Conservation (phyloP, 2,888 invertebrate genomes). For the Hydriomena furcata region DNA sequence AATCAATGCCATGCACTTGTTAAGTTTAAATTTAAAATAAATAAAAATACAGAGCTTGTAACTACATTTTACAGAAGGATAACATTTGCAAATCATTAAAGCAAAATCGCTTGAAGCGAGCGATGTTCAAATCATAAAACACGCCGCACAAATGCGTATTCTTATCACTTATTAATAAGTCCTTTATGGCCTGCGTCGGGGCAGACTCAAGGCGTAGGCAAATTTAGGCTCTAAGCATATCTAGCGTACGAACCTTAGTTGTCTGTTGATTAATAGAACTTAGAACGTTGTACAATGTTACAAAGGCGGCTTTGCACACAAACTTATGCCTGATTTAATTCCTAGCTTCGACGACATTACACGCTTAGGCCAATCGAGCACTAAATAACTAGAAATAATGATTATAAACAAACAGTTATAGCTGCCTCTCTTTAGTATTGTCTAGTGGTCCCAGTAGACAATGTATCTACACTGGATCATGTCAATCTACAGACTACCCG, state of each 20-base stretch:
- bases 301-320: conserved; percentile 4
- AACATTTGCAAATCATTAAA: conserved; percentile 3
- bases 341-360: neutral
- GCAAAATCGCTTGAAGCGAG: conserved; percentile 15
- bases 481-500: too few relatives aligned
- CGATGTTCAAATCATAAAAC: neutral
- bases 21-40: too few relatives aligned
- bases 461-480: too few relatives aligned
- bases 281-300: neutral
- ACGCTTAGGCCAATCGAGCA: neutral
- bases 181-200: conserved; percentile 3
- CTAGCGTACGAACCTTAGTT: conserved; percentile 1
- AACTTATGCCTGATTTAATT: neutral
- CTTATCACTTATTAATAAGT: conserved; percentile 7
- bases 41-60: conserved; percentile 5
- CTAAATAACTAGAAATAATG: neutral
- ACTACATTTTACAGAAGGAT: neutral
- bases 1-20: too few relatives aligned
- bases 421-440: too few relatives aligned
- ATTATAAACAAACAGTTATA: too few relatives aligned
- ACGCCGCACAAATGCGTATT: conserved; percentile 9
- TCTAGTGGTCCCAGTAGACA: too few relatives aligned
- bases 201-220: conserved; percentile 18
- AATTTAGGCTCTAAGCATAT: conserved; percentile 11
- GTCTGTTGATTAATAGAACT: neutral